Evolutionary conservation across 1,140 invertebrate species (phyloP), one percentile per base, ranked within the genome.

Genomic region (Zaprionus camerounensis): DNA sequence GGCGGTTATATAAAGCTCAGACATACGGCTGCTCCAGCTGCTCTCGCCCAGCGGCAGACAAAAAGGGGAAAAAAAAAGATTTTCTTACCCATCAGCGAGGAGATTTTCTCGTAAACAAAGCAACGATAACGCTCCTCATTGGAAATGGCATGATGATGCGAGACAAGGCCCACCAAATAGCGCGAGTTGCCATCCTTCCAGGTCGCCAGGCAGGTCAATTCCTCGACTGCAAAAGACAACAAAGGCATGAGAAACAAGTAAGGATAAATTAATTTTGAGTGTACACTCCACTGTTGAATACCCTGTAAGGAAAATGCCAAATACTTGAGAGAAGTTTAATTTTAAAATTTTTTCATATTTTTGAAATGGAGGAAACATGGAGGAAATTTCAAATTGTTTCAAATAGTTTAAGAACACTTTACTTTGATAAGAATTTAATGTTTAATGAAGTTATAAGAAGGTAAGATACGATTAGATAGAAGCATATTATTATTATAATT

Each of bases 121-220:
- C 98, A 98, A 72, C 97, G 94, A 93, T 97, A 98, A 66, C 96
- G 95, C 92, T 98, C 97, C 93, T 98, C 97, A 93, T 98, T 97
- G 77, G 96, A 96, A 67, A 96, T 97, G 44, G 96, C 96, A 93
- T 97, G 96, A 91, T 96, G 96, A 93, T 95, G 94, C 15, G 95
- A 94, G 61, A 95, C 93, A 83, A 95, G 96, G 22, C 97, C 97
- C 46, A 98, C 97, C 67, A 98, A 94, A 93, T 97, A 98, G 51
- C 96, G 94, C 63, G 96, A 96, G 82, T 96, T 97, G 11, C 97
- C 97, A 91, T 98, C 97, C 93, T 97, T 98, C 97, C 97, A 98
- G 46, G 95, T 95, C 3, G 96, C 97, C 77, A 98, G 92, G 87
- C 97, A 98, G 76, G 97, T 95, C 56, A 98, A 93, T 90, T 97